Conservation (phyloP, 2,797 vertebrate species). For the Pangasius sanitwongsei region DNA sequence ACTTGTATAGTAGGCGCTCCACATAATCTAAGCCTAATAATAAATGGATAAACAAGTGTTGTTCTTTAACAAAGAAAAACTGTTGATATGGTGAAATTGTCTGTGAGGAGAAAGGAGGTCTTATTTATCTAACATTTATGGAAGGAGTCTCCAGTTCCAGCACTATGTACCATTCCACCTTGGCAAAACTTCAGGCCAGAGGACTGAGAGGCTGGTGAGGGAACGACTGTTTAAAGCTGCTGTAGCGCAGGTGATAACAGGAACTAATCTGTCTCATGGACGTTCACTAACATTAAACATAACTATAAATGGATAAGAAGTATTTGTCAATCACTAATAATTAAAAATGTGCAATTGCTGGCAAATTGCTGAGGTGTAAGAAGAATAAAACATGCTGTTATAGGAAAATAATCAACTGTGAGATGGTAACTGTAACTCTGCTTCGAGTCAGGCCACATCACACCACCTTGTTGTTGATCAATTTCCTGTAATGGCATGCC, state of each 20-base stretch:
- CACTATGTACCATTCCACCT: background rate
- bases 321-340: no score
- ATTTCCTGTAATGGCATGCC: background rate
- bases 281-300: background rate
- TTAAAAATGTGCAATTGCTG: background rate
- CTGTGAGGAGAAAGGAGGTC: background rate
- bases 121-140: background rate
- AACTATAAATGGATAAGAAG: background rate
- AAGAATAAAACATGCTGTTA: background rate
- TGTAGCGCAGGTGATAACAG: background rate
- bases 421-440: background rate
- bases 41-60: no score
- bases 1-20: background rate
- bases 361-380: background rate
- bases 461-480: background rate
- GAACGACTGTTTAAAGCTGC: background rate
- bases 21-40: no score
- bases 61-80: no score
- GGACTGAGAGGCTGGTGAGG: background rate
- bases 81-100: background rate
- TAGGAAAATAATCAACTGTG: background rate
- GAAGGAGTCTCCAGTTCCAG: background rate
- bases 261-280: background rate
- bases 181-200: background rate
- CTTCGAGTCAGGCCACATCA: background rate